These are phyloP conservation scores for Ceryle rudis DNA, from an alignment of 2,797 vertebrate genomes.

Conservation along the genomic window DNA sequence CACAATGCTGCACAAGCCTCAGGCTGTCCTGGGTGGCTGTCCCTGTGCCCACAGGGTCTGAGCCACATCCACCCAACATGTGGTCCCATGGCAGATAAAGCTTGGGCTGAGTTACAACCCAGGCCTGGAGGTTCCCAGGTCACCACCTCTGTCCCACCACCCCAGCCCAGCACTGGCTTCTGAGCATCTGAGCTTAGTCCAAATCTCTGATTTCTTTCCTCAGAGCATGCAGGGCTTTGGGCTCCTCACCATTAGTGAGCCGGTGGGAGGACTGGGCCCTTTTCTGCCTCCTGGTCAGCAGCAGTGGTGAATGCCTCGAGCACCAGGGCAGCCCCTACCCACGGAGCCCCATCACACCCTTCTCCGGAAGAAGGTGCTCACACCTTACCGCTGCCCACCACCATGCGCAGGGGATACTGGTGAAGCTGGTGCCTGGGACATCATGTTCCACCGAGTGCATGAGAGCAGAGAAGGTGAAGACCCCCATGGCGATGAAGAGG, in stretches of 20 bases:
- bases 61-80: not conserved
- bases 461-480: slow-evolving; percentile 93
- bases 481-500: slow-evolving; percentile 92
- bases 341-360: accelerated
- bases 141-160: not conserved
- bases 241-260: not conserved
- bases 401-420: slow-evolving; percentile 91
- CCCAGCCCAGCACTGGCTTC: not conserved
- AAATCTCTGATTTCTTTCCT: not conserved
- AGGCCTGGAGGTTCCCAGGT: not conserved
- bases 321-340: not conserved
- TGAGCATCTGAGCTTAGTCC: not conserved
- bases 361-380: not conserved
- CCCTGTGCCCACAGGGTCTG: not conserved
- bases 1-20: not conserved
- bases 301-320: not conserved
- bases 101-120: not conserved
- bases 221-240: not conserved
- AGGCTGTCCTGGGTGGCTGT: not conserved
- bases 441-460: slow-evolving; percentile 92
- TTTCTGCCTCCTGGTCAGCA: not conserved
- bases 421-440: slow-evolving; percentile 88
- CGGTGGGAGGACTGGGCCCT: not conserved
- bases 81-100: not conserved
- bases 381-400: slow-evolving; percentile 95